phyloP scores from a whole-genome alignment of 2,113 vertebrate genomes.

The Notothenia rossii region DNA sequence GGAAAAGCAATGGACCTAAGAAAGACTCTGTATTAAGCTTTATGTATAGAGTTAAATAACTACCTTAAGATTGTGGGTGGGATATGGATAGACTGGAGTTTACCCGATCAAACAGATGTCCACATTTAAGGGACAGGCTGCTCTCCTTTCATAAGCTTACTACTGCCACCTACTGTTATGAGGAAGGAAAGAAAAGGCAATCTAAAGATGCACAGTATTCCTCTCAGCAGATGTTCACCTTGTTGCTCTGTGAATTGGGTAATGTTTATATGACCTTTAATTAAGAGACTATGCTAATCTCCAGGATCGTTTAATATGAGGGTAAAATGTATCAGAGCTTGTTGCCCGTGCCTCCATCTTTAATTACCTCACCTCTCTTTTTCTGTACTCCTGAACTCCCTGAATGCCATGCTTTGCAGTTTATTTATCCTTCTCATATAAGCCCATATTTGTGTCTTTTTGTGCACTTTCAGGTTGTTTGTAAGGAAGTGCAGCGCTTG shows the following conservation, averaged over 20 bases:
- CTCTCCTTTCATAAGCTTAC: constrained; percentile 46
- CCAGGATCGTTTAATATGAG: constrained; percentile 52
- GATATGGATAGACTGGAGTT: constrained; percentile 40
- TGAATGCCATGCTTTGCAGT: constrained; percentile 6
- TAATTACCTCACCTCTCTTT: constrained; percentile 52
- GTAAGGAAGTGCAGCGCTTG: constrained; percentile 92
- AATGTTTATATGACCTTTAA: constrained; percentile 76
- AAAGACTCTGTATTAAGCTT: constrained; percentile 44
- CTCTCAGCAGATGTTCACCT: constrained; percentile 78
- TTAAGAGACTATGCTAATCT: constrained; percentile 76
- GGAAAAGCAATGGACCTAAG: constrained; percentile 41
- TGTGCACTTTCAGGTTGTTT: constrained; percentile 85
- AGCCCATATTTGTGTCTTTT: constrained; percentile 14
- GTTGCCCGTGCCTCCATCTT: constrained; percentile 47
- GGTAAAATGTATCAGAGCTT: constrained; percentile 57
- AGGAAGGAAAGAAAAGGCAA: constrained; percentile 41
- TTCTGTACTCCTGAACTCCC: constrained; percentile 20
- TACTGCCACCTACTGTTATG: constrained; percentile 78
- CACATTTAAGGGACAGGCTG: constrained; percentile 27
- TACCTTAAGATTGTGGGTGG: constrained; percentile 43
- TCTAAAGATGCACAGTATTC: constrained; percentile 46
- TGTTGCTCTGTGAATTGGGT: constrained; percentile 79
- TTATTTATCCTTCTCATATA: constrained; percentile 10
- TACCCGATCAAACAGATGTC: constrained; percentile 31
- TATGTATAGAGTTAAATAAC: constrained; percentile 49